Base-by-base conservation (phyloP, 2,113 vertebrate genomes). In the Chloebia gouldiae region DNA sequence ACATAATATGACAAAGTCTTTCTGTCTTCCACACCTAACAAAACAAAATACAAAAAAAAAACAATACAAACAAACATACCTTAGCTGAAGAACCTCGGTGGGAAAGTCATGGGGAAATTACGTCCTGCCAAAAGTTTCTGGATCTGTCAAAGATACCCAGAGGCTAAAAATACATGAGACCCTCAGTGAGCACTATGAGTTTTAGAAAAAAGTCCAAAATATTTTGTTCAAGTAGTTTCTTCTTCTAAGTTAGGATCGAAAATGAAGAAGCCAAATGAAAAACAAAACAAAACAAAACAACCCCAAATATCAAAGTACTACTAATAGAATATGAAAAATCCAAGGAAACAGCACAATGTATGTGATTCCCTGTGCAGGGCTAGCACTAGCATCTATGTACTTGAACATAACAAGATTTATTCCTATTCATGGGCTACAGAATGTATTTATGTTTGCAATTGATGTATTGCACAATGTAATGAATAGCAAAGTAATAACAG, bases 401-500 rank as follows among this genome's bases (percentile, higher is more conserved):
- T 56, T 71, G 49, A 77, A 83, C 0, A 1, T 64, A 79, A 39
- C 45, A 69, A n/a, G 33, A 66, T 75, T 70, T 91, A 81, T 91
- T 66, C 72, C 77, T 44, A 45, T 44, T 65, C 53, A 57, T 51
- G 77, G 47, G 35, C 86, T 78, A 40, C 79, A 86, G 28, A 11
- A 24, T 60, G 51, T 92, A 86, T 94, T 96, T 91, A 95, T 95
- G 31, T 65, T 78, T 69, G 77, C n/a, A 84, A 84, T 2, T 78
- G 49, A 70, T 54, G 24, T 75, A 18, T 92, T 97, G 61, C 91
- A 81, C 45, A 96, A 93, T 37, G 77, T 44, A 75, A 59, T 53
- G 47, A 78, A 79, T 81, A 92, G 61, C 23, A 86, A 35, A 80
- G 31, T 91, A 95, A 95, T 95, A 91, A 81, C 71, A 94, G 33